Percentiles rank a stretch among this genome's conserved stretches.
Evolutionary conservation across 2,888 invertebrate genomes (phyloP).

Genomic region (Belgica antarctica): DNA sequence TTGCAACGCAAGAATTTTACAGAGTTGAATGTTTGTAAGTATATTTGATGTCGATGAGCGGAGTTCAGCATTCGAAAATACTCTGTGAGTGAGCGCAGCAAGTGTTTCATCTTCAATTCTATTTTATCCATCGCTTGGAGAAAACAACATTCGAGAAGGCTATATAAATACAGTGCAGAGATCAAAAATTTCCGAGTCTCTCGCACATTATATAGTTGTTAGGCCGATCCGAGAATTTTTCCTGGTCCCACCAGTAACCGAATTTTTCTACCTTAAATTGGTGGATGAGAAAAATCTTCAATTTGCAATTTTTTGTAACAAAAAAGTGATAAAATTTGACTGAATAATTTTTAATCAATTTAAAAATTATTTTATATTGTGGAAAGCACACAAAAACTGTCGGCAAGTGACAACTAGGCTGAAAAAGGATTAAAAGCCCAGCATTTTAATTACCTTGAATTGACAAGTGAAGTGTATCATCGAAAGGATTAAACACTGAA

Average conservation of each 20-base stretch:
- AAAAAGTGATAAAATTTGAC: constrained; percentile 29
- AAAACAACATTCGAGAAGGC: constrained; percentile 47
- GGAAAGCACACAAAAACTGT: neutral
- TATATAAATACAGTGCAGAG: constrained; percentile 56
- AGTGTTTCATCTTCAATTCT: constrained; percentile 36
- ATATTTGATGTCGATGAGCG: too few relatives aligned
- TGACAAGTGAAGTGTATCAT: too few relatives aligned
- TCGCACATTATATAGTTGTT: constrained; percentile 69
- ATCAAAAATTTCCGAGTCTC: constrained; percentile 56
- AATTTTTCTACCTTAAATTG: constrained; percentile 21
- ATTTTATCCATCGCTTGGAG: constrained; percentile 29
- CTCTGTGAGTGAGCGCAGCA: neutral
- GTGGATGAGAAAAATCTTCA: neutral
- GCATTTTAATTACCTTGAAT: constrained; percentile 9
- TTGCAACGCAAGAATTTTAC: constrained; percentile 5
- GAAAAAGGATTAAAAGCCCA: constrained; percentile 25
- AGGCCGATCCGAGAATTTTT: constrained; percentile 50
- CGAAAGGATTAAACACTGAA: constrained; percentile 12
- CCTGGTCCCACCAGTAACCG: constrained; percentile 29
- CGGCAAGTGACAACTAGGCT: constrained; percentile 19
- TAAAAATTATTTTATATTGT: constrained; percentile 28
- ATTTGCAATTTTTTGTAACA: constrained; percentile 20
- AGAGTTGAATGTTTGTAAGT: too few relatives aligned
- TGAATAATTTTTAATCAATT: constrained; percentile 15
- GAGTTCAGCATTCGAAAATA: too few relatives aligned